A percentile compares a stretch with the other conserved stretches of the same genome.
Conservation (phyloP, 2,888 invertebrate species). For the Auanema sp. region DNA sequence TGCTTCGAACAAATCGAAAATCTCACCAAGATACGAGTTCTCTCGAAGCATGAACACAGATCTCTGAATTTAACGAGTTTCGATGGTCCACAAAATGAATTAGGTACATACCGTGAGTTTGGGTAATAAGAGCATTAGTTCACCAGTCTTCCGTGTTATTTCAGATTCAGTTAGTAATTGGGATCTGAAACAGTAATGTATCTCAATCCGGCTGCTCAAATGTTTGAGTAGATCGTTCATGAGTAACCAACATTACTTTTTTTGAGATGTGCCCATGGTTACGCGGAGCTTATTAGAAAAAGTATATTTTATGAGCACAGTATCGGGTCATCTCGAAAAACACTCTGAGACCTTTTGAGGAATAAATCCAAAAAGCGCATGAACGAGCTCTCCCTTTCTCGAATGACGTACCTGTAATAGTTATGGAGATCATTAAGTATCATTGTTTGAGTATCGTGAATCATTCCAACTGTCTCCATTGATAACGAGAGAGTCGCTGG, state of each 20-base stretch:
- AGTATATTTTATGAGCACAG: too few species aligned
- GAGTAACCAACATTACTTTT: neutral
- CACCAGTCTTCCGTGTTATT: conserved; percentile 49
- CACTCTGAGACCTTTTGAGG: too few species aligned
- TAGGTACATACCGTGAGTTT: conserved; percentile 52
- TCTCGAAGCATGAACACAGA: conserved; percentile 51
- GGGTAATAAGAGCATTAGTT: conserved; percentile 52
- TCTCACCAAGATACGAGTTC: conserved; percentile 53
- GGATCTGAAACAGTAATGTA: conserved; percentile 28
- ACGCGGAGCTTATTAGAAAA: too few species aligned
- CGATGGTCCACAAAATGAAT: neutral
- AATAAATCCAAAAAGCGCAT: too few species aligned
- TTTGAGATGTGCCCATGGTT: too few species aligned
- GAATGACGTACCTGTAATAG: conserved; percentile 34
- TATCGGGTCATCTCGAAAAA: too few species aligned
- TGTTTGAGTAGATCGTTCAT: too few species aligned
- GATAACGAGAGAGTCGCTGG: conserved; percentile 42
- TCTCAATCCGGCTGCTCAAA: too few species aligned
- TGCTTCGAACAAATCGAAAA: conserved; percentile 56
- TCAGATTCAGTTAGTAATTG: conserved; percentile 33
- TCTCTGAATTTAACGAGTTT: conserved; percentile 32
- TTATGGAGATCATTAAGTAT: conserved; percentile 53
- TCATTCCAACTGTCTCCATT: conserved; percentile 33
- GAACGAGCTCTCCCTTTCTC: conserved; percentile 10
- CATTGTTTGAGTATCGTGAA: conserved; percentile 46